Percentiles rank a stretch among this genome's conserved stretches.
Evolutionary conservation across 1,140 invertebrate species (phyloP).

Genomic region (Drosophila kohkoa): DNA sequence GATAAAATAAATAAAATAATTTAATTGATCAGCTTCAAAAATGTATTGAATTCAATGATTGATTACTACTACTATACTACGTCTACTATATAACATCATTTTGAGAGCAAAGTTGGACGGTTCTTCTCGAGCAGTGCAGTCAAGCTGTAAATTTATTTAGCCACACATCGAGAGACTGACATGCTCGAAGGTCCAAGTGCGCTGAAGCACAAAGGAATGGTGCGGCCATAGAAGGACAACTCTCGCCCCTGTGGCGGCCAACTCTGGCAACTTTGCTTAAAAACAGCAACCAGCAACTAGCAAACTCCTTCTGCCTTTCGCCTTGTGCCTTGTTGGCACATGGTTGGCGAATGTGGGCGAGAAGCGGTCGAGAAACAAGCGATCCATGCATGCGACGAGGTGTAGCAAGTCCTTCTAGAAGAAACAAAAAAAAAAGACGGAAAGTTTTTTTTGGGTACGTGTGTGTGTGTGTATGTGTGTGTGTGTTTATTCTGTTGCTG

Average conservation of each 20-base stretch:
- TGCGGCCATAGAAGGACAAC: constrained; percentile 39
- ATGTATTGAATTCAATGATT: not conserved
- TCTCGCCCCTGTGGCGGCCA: constrained; percentile 52
- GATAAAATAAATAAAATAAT: too few relatives aligned
- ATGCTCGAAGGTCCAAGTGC: constrained; percentile 14
- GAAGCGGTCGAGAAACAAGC: constrained; percentile 7
- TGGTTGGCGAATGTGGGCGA: constrained; percentile 15
- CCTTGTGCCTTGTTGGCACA: constrained; percentile 32
- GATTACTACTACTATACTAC: too few relatives aligned
- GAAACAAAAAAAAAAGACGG: constrained; percentile 33
- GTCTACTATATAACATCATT: not conserved
- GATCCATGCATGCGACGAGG: constrained; percentile 56
- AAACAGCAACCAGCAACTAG: constrained; percentile 34
- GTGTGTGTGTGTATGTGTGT: constrained; percentile 36
- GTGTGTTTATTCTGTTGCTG: constrained; percentile 30
- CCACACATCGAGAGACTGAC: constrained; percentile 61
- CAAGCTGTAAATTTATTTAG: constrained; percentile 70
- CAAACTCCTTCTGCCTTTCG: constrained; percentile 30
- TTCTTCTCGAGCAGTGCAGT: constrained; percentile 41
- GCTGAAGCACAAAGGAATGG: constrained; percentile 18
- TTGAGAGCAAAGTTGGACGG: not conserved
- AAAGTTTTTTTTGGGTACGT: constrained; percentile 52
- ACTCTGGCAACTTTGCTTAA: constrained; percentile 62
- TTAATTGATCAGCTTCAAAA: not conserved
- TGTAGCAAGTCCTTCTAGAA: constrained; percentile 64